Base-by-base conservation (phyloP, 2,113 vertebrate genomes). In the Trichomycterus rosablanca region DNA sequence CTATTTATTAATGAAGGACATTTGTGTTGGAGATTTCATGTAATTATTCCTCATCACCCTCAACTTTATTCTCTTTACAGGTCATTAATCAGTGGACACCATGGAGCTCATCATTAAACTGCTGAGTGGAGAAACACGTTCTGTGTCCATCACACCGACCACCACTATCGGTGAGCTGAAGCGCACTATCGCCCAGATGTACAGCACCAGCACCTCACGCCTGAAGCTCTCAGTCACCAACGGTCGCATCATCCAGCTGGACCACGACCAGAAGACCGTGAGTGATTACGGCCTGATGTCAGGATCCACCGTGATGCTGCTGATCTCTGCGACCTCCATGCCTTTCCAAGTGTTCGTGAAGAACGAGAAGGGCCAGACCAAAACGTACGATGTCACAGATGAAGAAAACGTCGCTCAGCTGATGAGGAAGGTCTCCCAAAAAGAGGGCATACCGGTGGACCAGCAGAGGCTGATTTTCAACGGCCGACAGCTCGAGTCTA, bases 381-480 rank as follows among this genome's bases (percentile, higher is more conserved):
- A 1, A 19, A 83, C 83, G 0, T 85, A 83, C 0, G 66, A 82
- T 0, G 18, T 87, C 48, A 16, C 2, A 2, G 63, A 45, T 0
- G 59, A 67, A 0, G 74, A 81, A 70, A 77, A 70, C 0, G 84
- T 86, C n/a, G 4, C 0, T 5, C 1, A 51, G 26, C 82, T 87
- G 58, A 83, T 74, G 67, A 5, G 0, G 1, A 75, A 43, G 43
- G 77, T 86, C 0, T 5, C 60, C 19, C 1, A 0, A 0, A 63
- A 69, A 55, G 78, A 85, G 46, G 1, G 42, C 0, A 65, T 79
- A 1, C 12, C 52, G 0, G 68, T 14, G 46, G 62, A 44, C 52
- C 83, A 86, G 65, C 81, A 83, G 79, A 74, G 71, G 26, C 80
- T 87, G 34, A 45, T 77, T 14, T 65, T 70, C 1, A 12, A 72